Percentiles rank a stretch among this genome's conserved stretches.
Evolutionary conservation across 1,140 invertebrate species (phyloP).

Genomic region (Chlorops oryzae): DNA sequence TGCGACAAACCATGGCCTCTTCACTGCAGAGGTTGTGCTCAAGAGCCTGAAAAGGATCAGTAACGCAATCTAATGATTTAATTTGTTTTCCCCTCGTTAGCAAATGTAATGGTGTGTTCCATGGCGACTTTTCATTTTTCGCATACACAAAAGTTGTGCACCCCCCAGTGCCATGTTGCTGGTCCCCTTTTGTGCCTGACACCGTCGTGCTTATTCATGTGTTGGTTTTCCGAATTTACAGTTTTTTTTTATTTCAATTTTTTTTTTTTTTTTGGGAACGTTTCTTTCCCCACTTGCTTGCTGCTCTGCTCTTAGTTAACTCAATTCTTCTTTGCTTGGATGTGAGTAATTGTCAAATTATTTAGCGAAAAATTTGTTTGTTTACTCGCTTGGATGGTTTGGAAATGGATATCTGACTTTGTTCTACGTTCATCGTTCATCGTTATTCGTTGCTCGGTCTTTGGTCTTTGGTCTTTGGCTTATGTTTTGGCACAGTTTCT

Average conservation of each 20-base stretch:
- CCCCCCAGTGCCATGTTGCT: background rate
- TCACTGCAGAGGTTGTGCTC: too few species aligned
- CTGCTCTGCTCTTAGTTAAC: background rate
- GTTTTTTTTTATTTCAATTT: too few species aligned
- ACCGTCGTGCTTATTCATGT: too few species aligned
- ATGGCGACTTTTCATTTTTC: slow-evolving; percentile 23
- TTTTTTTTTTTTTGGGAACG: too few species aligned
- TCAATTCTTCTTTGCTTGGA: slow-evolving; percentile 16
- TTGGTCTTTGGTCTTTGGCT: slow-evolving; percentile 3
- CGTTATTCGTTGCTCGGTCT: background rate
- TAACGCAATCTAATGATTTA: slow-evolving; percentile 47
- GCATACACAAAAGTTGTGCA: background rate
- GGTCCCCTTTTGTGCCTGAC: too few species aligned
- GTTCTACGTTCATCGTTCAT: slow-evolving; percentile 6
- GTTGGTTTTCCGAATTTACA: too few species aligned
- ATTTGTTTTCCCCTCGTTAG: slow-evolving; percentile 47
- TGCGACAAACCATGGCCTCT: too few species aligned
- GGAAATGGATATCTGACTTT: slow-evolving; percentile 35
- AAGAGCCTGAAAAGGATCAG: slow-evolving; percentile 21
- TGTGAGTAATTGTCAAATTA: slow-evolving; percentile 49
- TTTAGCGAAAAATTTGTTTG: slow-evolving; percentile 48
- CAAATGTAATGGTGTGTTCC: slow-evolving; percentile 46
- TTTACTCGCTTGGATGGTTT: slow-evolving; percentile 37
- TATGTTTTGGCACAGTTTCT: background rate
- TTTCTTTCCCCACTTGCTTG: background rate